Percentiles rank a stretch among this genome's conserved stretches.
These are phyloP conservation scores for Ormia ochracea DNA, from an alignment of 2,888 invertebrate genomes.

Conservation along the genomic window DNA sequence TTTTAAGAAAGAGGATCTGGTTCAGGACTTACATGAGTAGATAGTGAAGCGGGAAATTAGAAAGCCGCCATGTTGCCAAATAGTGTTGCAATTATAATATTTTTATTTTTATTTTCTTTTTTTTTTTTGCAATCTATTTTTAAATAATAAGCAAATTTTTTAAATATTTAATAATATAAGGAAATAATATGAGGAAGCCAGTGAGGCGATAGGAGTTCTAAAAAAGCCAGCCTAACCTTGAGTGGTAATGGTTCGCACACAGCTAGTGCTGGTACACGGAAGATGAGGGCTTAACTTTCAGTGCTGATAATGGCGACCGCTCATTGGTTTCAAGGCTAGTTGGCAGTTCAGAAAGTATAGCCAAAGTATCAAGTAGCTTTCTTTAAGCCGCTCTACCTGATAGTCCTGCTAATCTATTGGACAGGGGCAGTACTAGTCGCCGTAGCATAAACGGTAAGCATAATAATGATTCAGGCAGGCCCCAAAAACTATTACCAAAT, in stretches of 20 bases:
- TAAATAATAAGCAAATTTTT: too few species aligned
- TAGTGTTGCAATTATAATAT: too few species aligned
- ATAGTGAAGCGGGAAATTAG: too few species aligned
- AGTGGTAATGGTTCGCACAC: slow-evolving; percentile 75
- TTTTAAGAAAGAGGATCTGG: too few species aligned
- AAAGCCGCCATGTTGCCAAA: too few species aligned
- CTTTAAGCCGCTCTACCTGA: slow-evolving; percentile 76
- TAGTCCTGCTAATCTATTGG: slow-evolving; percentile 74
- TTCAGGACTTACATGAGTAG: too few species aligned
- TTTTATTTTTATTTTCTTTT: too few species aligned
- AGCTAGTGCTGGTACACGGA: slow-evolving; percentile 81
- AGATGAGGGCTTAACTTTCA: slow-evolving; percentile 86
- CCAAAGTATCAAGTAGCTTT: slow-evolving; percentile 74
- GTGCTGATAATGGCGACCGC: slow-evolving; percentile 87
- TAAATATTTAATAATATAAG: too few species aligned
- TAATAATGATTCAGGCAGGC: slow-evolving; percentile 75
- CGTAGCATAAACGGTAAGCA: slow-evolving; percentile 83
- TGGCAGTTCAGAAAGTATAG: slow-evolving; percentile 83
- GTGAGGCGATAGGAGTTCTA: slow-evolving; percentile 83
- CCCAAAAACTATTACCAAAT: slow-evolving; percentile 76
- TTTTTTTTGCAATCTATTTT: too few species aligned
- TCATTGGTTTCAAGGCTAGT: slow-evolving; percentile 82
- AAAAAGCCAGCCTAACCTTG: slow-evolving; percentile 76
- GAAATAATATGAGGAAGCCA: slow-evolving; percentile 87
- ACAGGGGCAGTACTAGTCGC: slow-evolving; percentile 76